Base-by-base conservation (phyloP, 2,888 invertebrate genomes). In the Leptopterna dolabrata region DNA sequence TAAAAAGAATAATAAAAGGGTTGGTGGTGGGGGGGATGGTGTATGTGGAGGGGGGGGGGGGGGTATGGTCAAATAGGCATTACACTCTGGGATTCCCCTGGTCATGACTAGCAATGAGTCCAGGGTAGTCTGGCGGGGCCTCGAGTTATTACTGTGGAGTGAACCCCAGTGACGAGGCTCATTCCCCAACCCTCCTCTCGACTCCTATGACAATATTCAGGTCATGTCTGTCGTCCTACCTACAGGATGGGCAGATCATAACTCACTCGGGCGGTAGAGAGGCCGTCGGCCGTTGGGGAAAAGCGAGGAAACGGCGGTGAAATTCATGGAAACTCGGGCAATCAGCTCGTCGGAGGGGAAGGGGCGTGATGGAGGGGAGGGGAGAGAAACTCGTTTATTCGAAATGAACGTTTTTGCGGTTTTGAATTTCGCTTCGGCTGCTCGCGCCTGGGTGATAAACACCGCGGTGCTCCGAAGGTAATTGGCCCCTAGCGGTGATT, bases 31-130 rank as follows among this genome's bases (percentile, higher is more conserved):
- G 27, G 76, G 16, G 41, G 27, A n/a, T n/a, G n/a, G n/a, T n/a
- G n/a, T n/a, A n/a, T n/a, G n/a, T n/a, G 0, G 19, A 45, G 16
- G 27, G 27, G 78, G 19, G 45, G 3, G 45, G 2, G 27, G 76
- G 16, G 41, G 27, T 76, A 16, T 36, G 76, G 78, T 78, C 41
- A 78, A 78, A 78, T 47, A 47, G 45, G 78, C 78, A 78, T 78
- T 78, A 78, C 24, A 63, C 63, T 27, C 63, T 7, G 24, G 24
- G 63, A 63, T 19, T 63, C 24, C 63, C 63, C 63, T 47, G 43
- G 78, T 78, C 78, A 78, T 78, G 78, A 78, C 78, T 78, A 78
- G 78, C 78, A 78, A 78, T 78, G 78, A 78, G 78, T 24, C 45
- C 41, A 9, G 45, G 45, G 78, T n/a, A n/a, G 63, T 63, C 63